A percentile compares a stretch with the other conserved stretches of the same genome.
These are phyloP conservation scores for Agrochola macilenta DNA, from an alignment of 2,888 invertebrate species.

Conservation along the genomic window DNA sequence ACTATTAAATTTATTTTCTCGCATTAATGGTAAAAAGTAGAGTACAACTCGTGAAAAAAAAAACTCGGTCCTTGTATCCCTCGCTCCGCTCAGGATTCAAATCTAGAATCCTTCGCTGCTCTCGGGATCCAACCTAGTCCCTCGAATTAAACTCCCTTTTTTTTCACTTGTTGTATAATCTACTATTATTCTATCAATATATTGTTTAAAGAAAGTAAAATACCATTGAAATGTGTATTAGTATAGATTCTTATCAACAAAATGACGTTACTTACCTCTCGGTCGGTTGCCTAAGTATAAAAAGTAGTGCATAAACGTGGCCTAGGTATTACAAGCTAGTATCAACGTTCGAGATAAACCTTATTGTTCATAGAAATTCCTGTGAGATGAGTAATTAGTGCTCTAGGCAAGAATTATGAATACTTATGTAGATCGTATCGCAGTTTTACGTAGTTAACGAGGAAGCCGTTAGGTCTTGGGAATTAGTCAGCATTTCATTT, in stretches of 20 bases:
- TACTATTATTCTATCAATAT: neutral
- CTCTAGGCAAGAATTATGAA: slow-evolving; percentile 38
- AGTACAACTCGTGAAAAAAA: no score
- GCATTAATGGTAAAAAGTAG: no score
- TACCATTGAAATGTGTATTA: slow-evolving; percentile 4
- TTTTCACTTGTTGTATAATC: no score
- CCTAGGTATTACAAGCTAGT: slow-evolving; percentile 37
- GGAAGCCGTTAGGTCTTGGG: slow-evolving; percentile 40
- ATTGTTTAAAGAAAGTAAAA: slow-evolving; percentile 10
- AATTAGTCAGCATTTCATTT: slow-evolving; percentile 4
- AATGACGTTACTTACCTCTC: slow-evolving; percentile 18
- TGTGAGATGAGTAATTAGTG: slow-evolving; percentile 59
- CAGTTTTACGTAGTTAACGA: slow-evolving; percentile 12
- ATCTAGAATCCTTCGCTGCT: no score
- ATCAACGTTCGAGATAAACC: slow-evolving; percentile 61
- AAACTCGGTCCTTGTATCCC: no score
- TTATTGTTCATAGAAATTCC: slow-evolving; percentile 64
- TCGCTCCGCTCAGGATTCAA: no score
- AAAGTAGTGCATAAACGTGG: slow-evolving; percentile 31
- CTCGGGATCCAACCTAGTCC: no score
- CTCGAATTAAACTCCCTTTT: no score
- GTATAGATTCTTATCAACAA: slow-evolving; percentile 23
- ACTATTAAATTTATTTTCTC: no score
- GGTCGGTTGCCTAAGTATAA: slow-evolving; percentile 16
- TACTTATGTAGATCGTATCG: slow-evolving; percentile 41